phyloP scores from a whole-genome alignment of 2,797 vertebrate genomes.

The Eurystomus glaucurus region DNA sequence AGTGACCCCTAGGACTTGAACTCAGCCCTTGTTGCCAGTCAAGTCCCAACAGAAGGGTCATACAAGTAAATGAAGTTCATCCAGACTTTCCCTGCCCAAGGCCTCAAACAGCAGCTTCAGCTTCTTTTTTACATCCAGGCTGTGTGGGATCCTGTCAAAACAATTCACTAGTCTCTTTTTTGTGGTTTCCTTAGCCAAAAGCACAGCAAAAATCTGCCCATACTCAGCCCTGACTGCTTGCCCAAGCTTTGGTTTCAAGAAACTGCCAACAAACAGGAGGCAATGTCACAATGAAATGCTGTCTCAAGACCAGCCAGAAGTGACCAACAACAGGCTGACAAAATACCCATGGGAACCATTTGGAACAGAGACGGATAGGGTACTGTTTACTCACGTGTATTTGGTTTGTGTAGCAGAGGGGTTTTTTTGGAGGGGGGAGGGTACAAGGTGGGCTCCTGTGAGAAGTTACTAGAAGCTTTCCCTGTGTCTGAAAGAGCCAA shows the following conservation, averaged over 20 bases:
- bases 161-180: not conserved
- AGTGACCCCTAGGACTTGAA: not conserved
- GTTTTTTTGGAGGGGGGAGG: not conserved
- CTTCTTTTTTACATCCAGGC: not conserved
- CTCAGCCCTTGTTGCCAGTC: not conserved
- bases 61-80: not conserved
- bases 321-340: not conserved
- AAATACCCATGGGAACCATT: not conserved
- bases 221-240: not conserved
- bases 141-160: not conserved
- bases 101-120: not conserved
- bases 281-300: not conserved
- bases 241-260: not conserved
- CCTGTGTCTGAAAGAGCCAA: not conserved
- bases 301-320: not conserved
- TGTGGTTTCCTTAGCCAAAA: slow-evolving; percentile 25
- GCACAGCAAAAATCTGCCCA: not conserved
- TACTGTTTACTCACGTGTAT: not conserved
- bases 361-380: not conserved
- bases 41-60: not conserved
- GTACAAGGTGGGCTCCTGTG: not conserved
- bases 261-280: not conserved
- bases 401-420: not conserved
- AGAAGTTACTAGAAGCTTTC: not conserved
- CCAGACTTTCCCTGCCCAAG: not conserved